Conservation (phyloP, 2,113 vertebrate genomes). For the Ptychochromis oligacanthus region DNA sequence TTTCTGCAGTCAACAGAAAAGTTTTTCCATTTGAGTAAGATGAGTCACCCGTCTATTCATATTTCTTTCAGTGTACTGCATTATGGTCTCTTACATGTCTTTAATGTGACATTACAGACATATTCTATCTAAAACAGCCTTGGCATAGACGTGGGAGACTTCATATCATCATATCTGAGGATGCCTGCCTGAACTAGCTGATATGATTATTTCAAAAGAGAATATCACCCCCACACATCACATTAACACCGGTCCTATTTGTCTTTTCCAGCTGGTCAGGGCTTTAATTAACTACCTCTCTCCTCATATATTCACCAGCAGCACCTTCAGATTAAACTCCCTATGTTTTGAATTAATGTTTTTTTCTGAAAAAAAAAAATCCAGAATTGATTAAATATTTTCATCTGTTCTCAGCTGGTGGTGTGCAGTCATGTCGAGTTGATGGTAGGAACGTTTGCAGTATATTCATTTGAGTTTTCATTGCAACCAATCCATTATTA, state of each 20-base stretch:
- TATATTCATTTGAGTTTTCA: background rate
- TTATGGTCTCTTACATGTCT: background rate
- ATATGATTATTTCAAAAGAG: background rate
- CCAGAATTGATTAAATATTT: conserved; percentile 17
- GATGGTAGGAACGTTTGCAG: background rate
- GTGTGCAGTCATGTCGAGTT: background rate
- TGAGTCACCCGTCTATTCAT: background rate
- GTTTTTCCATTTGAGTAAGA: no score
- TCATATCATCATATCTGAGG: background rate
- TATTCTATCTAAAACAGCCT: background rate
- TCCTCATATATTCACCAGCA: conserved; percentile 17
- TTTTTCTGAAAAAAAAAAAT: background rate
- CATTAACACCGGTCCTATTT: background rate
- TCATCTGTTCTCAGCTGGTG: background rate
- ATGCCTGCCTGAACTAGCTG: background rate
- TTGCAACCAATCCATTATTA: conserved; percentile 12
- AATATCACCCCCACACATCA: conserved; percentile 1
- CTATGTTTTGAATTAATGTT: conserved; percentile 17
- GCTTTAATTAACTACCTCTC: background rate
- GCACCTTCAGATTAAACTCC: background rate
- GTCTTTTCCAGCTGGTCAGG: conserved; percentile 1
- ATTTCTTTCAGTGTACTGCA: background rate
- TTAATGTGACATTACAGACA: background rate
- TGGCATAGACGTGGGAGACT: background rate
- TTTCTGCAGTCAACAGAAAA: no score